Base-by-base conservation (phyloP, 2,797 vertebrate genomes). In the Poeciliopsis infans region DNA sequence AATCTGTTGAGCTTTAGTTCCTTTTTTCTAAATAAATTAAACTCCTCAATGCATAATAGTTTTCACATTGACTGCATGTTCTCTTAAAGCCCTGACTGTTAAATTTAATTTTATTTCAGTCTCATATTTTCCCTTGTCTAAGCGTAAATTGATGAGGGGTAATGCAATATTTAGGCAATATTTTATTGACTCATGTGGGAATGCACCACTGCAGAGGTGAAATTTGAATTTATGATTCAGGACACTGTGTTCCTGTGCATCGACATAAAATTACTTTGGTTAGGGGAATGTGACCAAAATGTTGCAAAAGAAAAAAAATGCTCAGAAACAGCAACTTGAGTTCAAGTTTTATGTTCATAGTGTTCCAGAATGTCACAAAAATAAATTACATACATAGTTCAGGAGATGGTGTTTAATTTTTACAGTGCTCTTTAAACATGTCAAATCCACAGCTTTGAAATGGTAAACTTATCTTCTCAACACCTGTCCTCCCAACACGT, bases 331-430 rank as follows among this genome's bases (percentile, higher is more conserved):
- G 82, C 70, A 81, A 75, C 72, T 76, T 83, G 83, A 93, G 87
- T 79, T 83, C 74, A 79, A 86, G 74, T 85, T 81, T 84, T 77
- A 57, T 71, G 75, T 74, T 51, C 7, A 10, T 75, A 66, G 85
- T 83, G 89, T 86, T 91, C 83, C 75, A 80, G 74, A 85, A 75
- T 84, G 87, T 79, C 83, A 86, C 80, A 79, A 86, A 91, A 87
- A 89, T 80, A 85, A 51, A 88, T 84, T 72, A 72, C 57, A 80
- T 81, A 68, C 72, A 82, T 74, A 55, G 47, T 85, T 75, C 86
- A 83, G 83, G 78, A 79, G 82, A 51, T 7, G 31, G 57, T 69
- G 71, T 78, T 83, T 79, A 53, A 77, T 87, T 79, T 45, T 90
- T 57, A 83, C 78, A 77, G 79, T 72, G 79, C 79, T 73, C 69